Conservation (phyloP, 2,797 vertebrate species). For the Acanthurus leucopareius region DNA sequence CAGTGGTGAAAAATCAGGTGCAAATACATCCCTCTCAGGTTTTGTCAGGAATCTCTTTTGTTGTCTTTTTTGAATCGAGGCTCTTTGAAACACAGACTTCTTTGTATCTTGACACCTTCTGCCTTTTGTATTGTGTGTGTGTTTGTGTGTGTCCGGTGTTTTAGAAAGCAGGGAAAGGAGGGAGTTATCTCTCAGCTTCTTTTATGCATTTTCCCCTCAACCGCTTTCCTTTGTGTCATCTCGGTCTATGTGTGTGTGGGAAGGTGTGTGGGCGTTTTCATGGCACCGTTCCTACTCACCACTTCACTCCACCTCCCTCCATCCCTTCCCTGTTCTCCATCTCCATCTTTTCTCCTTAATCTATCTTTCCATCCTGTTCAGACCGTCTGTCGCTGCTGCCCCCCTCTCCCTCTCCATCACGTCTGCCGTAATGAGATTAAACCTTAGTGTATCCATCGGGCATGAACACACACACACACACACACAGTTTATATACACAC, state of each 20-base stretch:
- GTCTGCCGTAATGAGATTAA: slow-evolving; percentile 88
- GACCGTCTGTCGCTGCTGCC: slow-evolving; percentile 77
- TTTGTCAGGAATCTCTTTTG: slow-evolving; percentile 48
- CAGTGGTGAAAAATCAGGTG: slow-evolving; percentile 8
- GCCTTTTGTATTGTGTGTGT: slow-evolving; percentile 40
- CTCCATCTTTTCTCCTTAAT: slow-evolving; percentile 76
- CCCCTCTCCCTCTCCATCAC: slow-evolving; percentile 74
- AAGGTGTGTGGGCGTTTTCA: slow-evolving; percentile 75
- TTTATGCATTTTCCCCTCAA: slow-evolving; percentile 56
- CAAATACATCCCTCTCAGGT: slow-evolving; percentile 17
- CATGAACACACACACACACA: neutral
- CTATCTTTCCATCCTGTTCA: slow-evolving; percentile 80
- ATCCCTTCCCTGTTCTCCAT: slow-evolving; percentile 55
- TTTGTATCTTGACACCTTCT: slow-evolving; percentile 59
- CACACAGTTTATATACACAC: slow-evolving; percentile 44
- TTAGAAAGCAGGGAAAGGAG: slow-evolving; percentile 56
- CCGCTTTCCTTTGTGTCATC: slow-evolving; percentile 66
- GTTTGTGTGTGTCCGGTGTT: slow-evolving; percentile 34
- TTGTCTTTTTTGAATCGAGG: slow-evolving; percentile 29
- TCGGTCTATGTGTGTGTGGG: slow-evolving; percentile 41
- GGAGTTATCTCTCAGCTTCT: slow-evolving; percentile 52
- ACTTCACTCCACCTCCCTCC: slow-evolving; percentile 57
- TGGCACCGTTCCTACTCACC: slow-evolving; percentile 74
- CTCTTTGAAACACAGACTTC: slow-evolving; percentile 46
- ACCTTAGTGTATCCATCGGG: slow-evolving; percentile 75